These are phyloP conservation scores for Diplodus sargus DNA, from an alignment of 2,797 vertebrate species.

Conservation along the genomic window DNA sequence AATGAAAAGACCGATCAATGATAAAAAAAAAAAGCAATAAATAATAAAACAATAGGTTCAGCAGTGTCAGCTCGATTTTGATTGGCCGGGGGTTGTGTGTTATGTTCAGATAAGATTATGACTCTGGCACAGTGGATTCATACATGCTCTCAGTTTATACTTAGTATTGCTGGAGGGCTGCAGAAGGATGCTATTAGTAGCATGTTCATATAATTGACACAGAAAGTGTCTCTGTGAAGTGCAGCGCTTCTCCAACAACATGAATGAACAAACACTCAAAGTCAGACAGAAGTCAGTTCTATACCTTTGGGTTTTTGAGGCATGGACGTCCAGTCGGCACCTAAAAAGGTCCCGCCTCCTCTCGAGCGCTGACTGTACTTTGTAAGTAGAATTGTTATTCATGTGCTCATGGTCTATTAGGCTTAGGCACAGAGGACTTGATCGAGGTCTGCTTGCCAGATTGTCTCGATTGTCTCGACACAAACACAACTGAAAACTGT, in stretches of 20 bases:
- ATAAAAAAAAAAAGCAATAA: neutral
- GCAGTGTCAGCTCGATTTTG: neutral
- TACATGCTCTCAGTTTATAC: slow-evolving; percentile 14
- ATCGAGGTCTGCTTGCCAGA: too few relatives aligned
- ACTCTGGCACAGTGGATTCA: slow-evolving; percentile 32
- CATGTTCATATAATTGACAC: neutral
- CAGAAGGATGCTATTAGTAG: neutral
- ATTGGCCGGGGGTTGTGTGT: slow-evolving; percentile 3
- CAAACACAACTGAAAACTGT: too few relatives aligned
- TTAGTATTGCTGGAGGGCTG: slow-evolving; percentile 17
- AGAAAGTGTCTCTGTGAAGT: neutral
- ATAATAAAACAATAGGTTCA: slow-evolving; percentile 12
- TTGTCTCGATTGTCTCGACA: too few relatives aligned
- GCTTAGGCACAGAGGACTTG: too few relatives aligned
- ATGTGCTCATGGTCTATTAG: too few relatives aligned
- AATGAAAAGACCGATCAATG: neutral
- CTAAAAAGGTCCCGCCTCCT: neutral
- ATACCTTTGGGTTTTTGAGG: too few relatives aligned
- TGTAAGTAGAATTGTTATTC: too few relatives aligned
- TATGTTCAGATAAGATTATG: slow-evolving; percentile 27
- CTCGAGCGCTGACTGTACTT: too few relatives aligned
- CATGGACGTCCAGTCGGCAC: neutral
- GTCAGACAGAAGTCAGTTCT: too few relatives aligned
- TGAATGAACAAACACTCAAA: too few relatives aligned
- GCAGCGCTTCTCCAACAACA: too few relatives aligned